phyloP scores from a whole-genome alignment of 2,797 vertebrate species.

The Chloroceryle inda region DNA sequence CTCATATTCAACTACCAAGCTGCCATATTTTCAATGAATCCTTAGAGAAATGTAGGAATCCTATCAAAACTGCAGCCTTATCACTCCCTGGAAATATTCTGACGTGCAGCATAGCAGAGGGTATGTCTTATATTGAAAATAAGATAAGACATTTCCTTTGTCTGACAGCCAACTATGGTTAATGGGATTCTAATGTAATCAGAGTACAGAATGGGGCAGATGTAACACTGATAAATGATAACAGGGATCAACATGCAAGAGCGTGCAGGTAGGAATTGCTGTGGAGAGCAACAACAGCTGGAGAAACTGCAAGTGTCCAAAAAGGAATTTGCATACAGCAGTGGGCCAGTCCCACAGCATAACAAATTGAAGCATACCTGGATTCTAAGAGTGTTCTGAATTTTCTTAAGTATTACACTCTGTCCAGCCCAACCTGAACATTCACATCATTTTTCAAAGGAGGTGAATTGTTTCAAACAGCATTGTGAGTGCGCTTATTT shows the following conservation, averaged over 20 bases:
- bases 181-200: conserved; percentile 66
- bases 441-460: background rate
- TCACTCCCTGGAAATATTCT: background rate
- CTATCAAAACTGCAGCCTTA: conserved; percentile 24
- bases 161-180: conserved; percentile 41
- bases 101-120: background rate
- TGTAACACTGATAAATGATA: conserved; percentile 36
- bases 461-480: background rate
- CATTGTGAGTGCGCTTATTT: background rate
- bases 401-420: background rate
- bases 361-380: background rate
- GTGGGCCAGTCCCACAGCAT: background rate
- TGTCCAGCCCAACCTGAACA: background rate
- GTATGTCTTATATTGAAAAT: conserved; percentile 16
- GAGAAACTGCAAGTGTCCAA: background rate
- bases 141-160: conserved; percentile 50
- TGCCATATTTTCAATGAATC: conserved; percentile 9
- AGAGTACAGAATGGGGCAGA: conserved; percentile 34
- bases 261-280: background rate
- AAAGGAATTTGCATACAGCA: background rate
- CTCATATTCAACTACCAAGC: background rate
- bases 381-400: background rate
- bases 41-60: conserved; percentile 18
- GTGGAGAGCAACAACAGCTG: background rate
- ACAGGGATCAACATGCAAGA: conserved; percentile 12